A percentile compares a stretch with the other conserved stretches of the same genome.
These are phyloP conservation scores for Dicentrarchus labrax DNA, from an alignment of 2,113 vertebrate genomes.

Conservation along the genomic window DNA sequence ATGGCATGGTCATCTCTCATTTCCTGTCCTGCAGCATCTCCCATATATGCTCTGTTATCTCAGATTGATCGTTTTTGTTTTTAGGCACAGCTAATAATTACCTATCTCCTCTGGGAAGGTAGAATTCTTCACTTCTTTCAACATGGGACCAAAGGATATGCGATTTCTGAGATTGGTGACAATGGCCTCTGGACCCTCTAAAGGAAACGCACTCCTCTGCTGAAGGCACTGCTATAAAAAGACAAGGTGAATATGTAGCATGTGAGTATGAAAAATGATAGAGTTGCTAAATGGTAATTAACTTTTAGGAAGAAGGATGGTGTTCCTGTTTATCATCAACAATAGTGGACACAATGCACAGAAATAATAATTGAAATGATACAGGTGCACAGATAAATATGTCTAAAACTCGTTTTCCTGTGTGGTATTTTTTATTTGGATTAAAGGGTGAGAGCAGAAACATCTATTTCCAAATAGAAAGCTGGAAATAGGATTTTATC, in stretches of 20 bases:
- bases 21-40: constrained; percentile 51
- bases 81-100: constrained; percentile 64
- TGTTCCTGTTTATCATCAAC: constrained; percentile 26
- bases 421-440: background rate
- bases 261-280: constrained; percentile 54
- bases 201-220: constrained; percentile 47
- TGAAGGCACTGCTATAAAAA: constrained; percentile 64
- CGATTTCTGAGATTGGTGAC: constrained; percentile 67
- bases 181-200: constrained; percentile 36
- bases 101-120: constrained; percentile 61
- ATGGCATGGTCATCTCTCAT: constrained; percentile 58
- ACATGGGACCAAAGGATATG: constrained; percentile 72
- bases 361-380: constrained; percentile 32
- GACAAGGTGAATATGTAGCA: constrained; percentile 20
- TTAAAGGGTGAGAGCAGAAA: constrained; percentile 15
- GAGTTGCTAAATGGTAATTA: constrained; percentile 57
- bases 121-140: constrained; percentile 72
- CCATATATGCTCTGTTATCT: constrained; percentile 27
- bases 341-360: constrained; percentile 14
- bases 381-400: constrained; percentile 40
- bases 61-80: constrained; percentile 58
- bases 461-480: constrained; percentile 22
- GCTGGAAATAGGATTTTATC: constrained; percentile 16
- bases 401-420: constrained; percentile 23
- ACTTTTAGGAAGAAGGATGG: constrained; percentile 45